Base-by-base conservation (phyloP, 2,797 vertebrate species). In the Petrocephalus sullivani region DNA sequence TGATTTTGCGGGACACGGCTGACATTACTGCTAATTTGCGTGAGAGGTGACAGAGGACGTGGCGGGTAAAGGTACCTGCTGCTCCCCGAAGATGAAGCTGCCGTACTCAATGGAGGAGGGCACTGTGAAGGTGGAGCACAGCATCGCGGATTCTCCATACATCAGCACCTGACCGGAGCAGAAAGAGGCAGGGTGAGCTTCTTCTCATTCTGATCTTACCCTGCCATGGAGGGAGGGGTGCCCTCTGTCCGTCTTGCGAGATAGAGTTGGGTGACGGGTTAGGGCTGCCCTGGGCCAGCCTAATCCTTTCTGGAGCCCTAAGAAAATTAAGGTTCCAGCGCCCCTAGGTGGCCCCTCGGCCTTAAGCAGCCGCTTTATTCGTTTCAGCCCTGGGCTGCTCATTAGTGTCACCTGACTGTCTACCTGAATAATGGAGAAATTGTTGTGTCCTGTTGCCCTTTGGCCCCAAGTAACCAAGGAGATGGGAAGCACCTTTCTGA, bases 141-240 rank as follows among this genome's bases (percentile, higher is more conserved):
- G 71, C 16, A 46, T 16, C 71, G 7, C 4, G 14, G 37, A 78
- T 16, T 2, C 16, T 78, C 71, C 10, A 16, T 14, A 78, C 71
- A 46, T 78, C 71, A 78, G 37, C 14, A 78, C 37, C 71, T 78
- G 71, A 46, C 71, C 61, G 5, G 14, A 14, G 9, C 67, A 75
- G 28, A 16, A 75, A 33, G 28, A 41, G 67, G 33, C 67, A 75
- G 14, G 33, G 33, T 75, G 10, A 64, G n/a, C n/a, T 19, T 64
- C 60, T 64, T 58, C 57, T 58, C n/a, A 64, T 89, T 89, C 91
- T 95, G 91, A 94, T 81, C 89, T 71, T 56, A 89, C 37, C 0
- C 89, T 33, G 91, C 46, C 1, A 95, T 92, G 82, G 93, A 93
- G 1, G 94, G 93, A 9, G 3, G 33, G 14, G 33, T 75, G 28